A percentile compares a stretch with the other conserved stretches of the same genome.
These are phyloP conservation scores for Drosophila pallidifrons DNA, from an alignment of 1,140 invertebrate genomes.

Conservation along the genomic window DNA sequence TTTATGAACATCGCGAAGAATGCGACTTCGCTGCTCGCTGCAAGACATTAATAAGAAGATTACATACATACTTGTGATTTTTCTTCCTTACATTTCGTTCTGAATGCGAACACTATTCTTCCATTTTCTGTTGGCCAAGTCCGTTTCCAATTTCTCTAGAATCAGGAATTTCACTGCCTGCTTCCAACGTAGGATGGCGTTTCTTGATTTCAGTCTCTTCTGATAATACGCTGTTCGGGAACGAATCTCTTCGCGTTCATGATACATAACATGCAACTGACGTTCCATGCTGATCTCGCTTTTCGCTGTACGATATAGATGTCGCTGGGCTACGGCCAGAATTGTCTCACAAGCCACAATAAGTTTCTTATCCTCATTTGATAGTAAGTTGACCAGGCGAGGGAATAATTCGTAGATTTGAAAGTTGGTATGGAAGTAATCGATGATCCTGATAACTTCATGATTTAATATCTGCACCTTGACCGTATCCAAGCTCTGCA, in stretches of 20 bases:
- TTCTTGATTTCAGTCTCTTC: conserved; percentile 27
- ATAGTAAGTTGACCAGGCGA: conserved; percentile 18
- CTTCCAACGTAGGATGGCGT: conserved; percentile 53
- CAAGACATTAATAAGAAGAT: not conserved
- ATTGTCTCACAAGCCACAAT: conserved; percentile 54
- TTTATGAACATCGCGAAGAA: conserved; percentile 46
- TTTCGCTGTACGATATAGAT: conserved; percentile 53
- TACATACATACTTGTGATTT: not conserved
- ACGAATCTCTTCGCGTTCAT: conserved; percentile 46
- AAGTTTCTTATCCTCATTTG: conserved; percentile 34
- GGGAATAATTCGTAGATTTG: conserved; percentile 52
- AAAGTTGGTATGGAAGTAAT: conserved; percentile 56
- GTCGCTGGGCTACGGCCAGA: conserved; percentile 43
- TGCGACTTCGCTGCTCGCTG: conserved; percentile 53
- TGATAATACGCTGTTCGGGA: not conserved
- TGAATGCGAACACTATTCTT: conserved; percentile 67
- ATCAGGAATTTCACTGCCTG: conserved; percentile 46
- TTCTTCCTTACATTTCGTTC: conserved; percentile 61
- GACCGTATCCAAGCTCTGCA: conserved; percentile 3
- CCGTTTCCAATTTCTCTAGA: conserved; percentile 54
- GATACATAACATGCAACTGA: conserved; percentile 53
- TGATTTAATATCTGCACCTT: conserved; percentile 33
- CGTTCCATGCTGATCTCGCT: conserved; percentile 63
- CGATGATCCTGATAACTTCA: conserved; percentile 43
- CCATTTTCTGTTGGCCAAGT: conserved; percentile 67